These are phyloP conservation scores for Oasisia sp. DNA, from an alignment of 2,888 invertebrate genomes.

Conservation along the genomic window DNA sequence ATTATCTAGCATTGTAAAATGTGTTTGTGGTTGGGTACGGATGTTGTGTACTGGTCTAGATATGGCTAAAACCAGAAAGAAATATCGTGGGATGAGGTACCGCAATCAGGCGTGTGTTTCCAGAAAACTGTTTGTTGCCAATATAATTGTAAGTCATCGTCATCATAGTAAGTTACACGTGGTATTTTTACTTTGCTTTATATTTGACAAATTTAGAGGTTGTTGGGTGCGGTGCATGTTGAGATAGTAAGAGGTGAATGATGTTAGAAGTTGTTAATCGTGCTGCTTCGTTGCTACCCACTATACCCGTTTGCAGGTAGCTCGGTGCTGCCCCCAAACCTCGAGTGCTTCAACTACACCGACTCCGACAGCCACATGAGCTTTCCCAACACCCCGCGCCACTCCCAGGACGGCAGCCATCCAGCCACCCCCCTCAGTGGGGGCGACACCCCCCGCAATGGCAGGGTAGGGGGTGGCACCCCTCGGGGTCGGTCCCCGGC, in stretches of 20 bases:
- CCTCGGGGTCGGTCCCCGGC: slow-evolving; percentile 30
- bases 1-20: too few relatives aligned
- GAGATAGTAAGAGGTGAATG: not conserved
- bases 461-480: slow-evolving; percentile 18
- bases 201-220: too few relatives aligned
- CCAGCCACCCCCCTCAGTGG: slow-evolving; percentile 34
- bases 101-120: too few relatives aligned
- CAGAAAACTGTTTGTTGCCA: too few relatives aligned
- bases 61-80: too few relatives aligned
- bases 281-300: not conserved
- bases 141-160: too few relatives aligned
- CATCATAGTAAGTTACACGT: too few relatives aligned
- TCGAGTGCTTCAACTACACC: slow-evolving; percentile 71
- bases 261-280: not conserved
- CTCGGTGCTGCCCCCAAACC: slow-evolving; percentile 76
- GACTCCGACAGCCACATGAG: slow-evolving; percentile 31
- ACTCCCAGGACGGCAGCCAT: slow-evolving; percentile 32
- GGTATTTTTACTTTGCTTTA: too few relatives aligned
- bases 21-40: too few relatives aligned
- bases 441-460: slow-evolving; percentile 6
- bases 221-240: too few relatives aligned
- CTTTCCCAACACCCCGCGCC: slow-evolving; percentile 32
- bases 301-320: slow-evolving; percentile 69
- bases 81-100: too few relatives aligned
- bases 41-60: too few relatives aligned